These are phyloP conservation scores for Trissolcus japonicus DNA, from an alignment of 2,888 invertebrate genomes.

Conservation along the genomic window DNA sequence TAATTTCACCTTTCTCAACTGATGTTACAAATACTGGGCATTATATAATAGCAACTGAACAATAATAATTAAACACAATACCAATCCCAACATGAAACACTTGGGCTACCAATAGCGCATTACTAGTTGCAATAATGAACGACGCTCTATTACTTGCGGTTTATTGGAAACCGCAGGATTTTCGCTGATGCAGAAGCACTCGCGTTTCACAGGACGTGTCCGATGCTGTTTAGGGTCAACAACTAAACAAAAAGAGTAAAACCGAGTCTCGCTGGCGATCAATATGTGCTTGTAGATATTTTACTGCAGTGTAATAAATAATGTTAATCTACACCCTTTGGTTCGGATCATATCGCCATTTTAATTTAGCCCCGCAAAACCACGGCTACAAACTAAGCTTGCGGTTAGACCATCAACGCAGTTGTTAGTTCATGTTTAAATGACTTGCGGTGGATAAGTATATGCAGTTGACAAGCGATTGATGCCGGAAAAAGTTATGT, in stretches of 20 bases:
- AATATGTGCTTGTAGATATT: constrained; percentile 53
- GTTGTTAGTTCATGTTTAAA: too few species aligned
- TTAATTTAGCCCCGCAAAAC: too few species aligned
- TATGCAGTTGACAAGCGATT: too few species aligned
- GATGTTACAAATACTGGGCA: too few species aligned
- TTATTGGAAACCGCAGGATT: constrained; percentile 67
- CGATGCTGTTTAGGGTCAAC: constrained; percentile 45
- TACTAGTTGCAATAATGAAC: constrained; percentile 69
- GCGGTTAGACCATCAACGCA: too few species aligned
- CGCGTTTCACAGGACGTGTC: constrained; percentile 57
- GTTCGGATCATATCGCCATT: too few species aligned
- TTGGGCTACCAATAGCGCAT: constrained; percentile 59
- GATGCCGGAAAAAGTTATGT: not conserved
- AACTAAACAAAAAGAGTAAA: constrained; percentile 53
- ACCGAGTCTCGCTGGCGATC: constrained; percentile 53
- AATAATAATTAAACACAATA: constrained; percentile 53
- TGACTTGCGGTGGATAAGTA: too few species aligned
- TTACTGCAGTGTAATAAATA: constrained; percentile 57
- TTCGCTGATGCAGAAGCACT: constrained; percentile 61
- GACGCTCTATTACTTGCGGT: constrained; percentile 68
- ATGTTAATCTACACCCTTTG: constrained; percentile 18
- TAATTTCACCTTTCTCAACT: too few species aligned
- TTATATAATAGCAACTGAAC: constrained; percentile 45
- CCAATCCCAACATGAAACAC: constrained; percentile 53
- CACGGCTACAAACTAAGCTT: too few species aligned